These are phyloP conservation scores for Mus spretus DNA, from an alignment of 2,797 vertebrate species.

Conservation along the genomic window DNA sequence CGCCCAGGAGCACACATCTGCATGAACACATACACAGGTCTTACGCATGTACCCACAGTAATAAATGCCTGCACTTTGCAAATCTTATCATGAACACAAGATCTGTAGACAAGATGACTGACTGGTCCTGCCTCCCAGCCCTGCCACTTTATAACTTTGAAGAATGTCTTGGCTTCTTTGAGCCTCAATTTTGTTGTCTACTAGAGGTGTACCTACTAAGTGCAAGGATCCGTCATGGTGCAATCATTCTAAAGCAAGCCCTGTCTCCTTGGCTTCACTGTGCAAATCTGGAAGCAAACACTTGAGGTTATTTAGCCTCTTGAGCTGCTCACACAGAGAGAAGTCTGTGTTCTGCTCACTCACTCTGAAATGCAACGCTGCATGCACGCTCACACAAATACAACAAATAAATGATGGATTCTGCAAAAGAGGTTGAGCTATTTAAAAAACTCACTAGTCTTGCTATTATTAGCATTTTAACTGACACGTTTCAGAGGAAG, in stretches of 20 bases:
- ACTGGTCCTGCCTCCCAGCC: not conserved
- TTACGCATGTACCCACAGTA: not conserved
- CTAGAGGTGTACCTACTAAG: not conserved
- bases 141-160: not conserved
- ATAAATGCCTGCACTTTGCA: not conserved
- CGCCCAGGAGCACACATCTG: not conserved
- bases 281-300: not conserved
- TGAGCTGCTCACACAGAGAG: not conserved
- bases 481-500: not conserved
- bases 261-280: not conserved
- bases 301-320: not conserved
- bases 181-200: not conserved
- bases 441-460: not conserved
- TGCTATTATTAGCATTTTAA: not conserved
- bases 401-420: not conserved
- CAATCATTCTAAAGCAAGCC: not conserved
- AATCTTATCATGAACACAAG: accelerated
- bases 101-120: not conserved
- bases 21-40: not conserved
- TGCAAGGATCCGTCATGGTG: not conserved
- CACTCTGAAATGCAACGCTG: slow-evolving; percentile 26
- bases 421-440: not conserved
- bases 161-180: not conserved
- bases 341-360: not conserved
- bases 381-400: not conserved